Evolutionary conservation across 2,113 vertebrate species (phyloP).

Genomic region (Odocoileus virginianus): DNA sequence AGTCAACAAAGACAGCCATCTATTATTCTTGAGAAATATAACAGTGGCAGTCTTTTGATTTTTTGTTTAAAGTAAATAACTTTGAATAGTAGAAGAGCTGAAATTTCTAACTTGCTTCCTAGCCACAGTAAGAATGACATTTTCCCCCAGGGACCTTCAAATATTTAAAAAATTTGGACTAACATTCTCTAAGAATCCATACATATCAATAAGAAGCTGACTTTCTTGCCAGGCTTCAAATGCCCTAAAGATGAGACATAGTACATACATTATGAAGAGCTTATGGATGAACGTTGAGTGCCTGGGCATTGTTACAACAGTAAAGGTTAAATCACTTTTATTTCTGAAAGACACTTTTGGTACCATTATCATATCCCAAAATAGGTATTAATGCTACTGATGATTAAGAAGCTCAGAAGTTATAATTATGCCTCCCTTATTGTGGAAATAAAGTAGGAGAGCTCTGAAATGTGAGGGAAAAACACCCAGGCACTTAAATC

Average conservation of each 20-base stretch:
- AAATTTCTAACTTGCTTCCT: slow-evolving; percentile 26
- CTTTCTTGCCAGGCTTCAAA: background rate
- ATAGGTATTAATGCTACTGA: background rate
- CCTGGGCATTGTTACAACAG: slow-evolving; percentile 19
- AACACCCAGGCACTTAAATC: slow-evolving; percentile 35
- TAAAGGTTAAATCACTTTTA: slow-evolving; percentile 18
- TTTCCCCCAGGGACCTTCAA: background rate
- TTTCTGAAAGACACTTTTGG: slow-evolving; percentile 22
- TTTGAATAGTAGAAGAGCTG: slow-evolving; percentile 29
- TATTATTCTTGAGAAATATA: background rate
- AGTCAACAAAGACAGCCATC: slow-evolving; percentile 21
- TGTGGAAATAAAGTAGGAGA: background rate
- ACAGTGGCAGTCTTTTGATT: slow-evolving; percentile 15
- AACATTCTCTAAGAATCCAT: slow-evolving; percentile 31
- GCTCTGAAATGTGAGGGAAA: background rate
- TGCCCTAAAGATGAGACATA: background rate
- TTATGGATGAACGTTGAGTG: background rate
- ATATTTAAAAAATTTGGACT: slow-evolving; percentile 13
- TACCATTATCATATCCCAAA: slow-evolving; percentile 15
- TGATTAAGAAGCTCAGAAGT: background rate
- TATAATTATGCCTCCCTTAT: accelerated
- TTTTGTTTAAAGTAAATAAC: slow-evolving; percentile 34
- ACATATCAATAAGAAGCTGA: background rate
- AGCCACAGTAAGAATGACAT: background rate
- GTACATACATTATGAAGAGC: background rate